Conservation (phyloP, 1,140 invertebrate species). For the Tetragonula clypearis region DNA sequence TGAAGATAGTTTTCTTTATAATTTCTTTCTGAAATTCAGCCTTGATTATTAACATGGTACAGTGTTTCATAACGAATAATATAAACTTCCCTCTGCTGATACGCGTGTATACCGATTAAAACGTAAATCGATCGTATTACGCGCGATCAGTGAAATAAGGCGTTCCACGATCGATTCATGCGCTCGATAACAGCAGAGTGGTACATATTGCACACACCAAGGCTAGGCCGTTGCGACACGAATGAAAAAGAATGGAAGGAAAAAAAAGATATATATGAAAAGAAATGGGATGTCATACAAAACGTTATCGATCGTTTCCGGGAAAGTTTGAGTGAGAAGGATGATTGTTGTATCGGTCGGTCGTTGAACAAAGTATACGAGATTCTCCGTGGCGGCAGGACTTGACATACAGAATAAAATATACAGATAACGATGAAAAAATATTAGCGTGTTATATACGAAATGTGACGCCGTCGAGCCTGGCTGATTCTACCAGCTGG, state of each 20-base stretch:
- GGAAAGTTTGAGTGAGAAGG: conserved; percentile 59
- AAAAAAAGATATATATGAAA: not conserved
- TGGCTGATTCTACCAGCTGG: conserved; percentile 80
- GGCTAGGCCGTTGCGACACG: conserved; percentile 20
- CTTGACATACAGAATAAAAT: not conserved
- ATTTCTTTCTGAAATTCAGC: not conserved
- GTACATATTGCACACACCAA: conserved; percentile 23
- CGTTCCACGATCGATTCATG: not conserved
- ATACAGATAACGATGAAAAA: conserved; percentile 21
- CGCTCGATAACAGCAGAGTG: not conserved
- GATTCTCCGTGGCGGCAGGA: not conserved
- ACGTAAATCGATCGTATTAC: not conserved
- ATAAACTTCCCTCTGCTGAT: not conserved
- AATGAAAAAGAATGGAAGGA: not conserved
- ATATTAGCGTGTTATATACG: conserved; percentile 21
- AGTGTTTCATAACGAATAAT: conserved; percentile 19
- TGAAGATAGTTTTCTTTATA: not conserved
- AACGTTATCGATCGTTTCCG: conserved; percentile 31
- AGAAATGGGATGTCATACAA: not conserved
- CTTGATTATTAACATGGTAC: conserved; percentile 33
- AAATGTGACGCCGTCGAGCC: conserved; percentile 63
- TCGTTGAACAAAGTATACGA: conserved; percentile 22
- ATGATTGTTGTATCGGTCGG: conserved; percentile 13
- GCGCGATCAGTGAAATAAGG: not conserved
- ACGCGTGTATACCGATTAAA: not conserved